These are phyloP conservation scores for Spodoptera frugiperda DNA, from an alignment of 1,140 invertebrate genomes.

Conservation along the genomic window DNA sequence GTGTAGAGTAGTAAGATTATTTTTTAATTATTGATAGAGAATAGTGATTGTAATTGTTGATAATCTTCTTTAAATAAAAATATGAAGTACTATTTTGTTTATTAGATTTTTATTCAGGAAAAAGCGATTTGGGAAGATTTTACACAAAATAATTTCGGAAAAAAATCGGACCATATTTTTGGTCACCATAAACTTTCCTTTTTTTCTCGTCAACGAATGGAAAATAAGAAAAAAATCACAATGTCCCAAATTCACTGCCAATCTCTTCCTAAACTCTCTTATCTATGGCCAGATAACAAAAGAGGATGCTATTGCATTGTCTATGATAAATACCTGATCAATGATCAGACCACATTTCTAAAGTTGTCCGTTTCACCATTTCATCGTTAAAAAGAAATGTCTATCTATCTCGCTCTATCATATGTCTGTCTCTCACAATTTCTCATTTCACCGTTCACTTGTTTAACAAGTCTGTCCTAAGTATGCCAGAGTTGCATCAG, in stretches of 20 bases:
- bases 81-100: too few species aligned
- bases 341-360: conserved; percentile 24
- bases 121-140: conserved; percentile 42
- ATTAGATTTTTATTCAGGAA: not conserved
- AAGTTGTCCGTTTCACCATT: conserved; percentile 59
- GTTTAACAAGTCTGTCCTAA: conserved; percentile 76
- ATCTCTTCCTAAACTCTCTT: not conserved
- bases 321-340: conserved; percentile 23
- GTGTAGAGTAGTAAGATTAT: too few species aligned
- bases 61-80: too few species aligned
- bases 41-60: too few species aligned
- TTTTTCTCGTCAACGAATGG: too few species aligned
- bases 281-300: not conserved
- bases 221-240: too few species aligned
- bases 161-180: too few species aligned
- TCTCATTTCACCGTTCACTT: conserved; percentile 86
- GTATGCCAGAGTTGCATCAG: conserved; percentile 61
- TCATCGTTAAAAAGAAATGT: conserved; percentile 76
- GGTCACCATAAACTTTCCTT: too few species aligned
- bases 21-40: too few species aligned
- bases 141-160: too few species aligned
- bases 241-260: too few species aligned
- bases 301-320: not conserved
- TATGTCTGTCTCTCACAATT: conserved; percentile 77
- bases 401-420: conserved; percentile 67